These are phyloP conservation scores for Panagrolaimus sp. DNA, from an alignment of 1,140 invertebrate genomes.

Conservation along the genomic window DNA sequence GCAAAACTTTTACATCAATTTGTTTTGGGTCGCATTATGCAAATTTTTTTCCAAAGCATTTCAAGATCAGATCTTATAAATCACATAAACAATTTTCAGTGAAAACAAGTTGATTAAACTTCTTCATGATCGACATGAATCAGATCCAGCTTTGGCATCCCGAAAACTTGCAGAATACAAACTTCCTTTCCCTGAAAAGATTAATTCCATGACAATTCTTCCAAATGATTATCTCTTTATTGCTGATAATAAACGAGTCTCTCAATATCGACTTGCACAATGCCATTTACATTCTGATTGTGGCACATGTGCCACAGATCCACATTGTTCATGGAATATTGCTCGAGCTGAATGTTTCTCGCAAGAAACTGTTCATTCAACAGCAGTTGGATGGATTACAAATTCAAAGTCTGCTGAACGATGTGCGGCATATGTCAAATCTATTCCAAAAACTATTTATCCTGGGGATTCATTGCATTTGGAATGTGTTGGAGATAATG, in stretches of 20 bases:
- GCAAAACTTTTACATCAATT: too few species aligned
- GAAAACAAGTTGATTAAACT: constrained; percentile 31
- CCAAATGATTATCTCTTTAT: constrained; percentile 53
- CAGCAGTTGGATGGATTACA: constrained; percentile 48
- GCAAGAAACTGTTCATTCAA: constrained; percentile 43
- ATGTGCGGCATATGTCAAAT: constrained; percentile 38
- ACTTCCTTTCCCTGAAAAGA: constrained; percentile 26
- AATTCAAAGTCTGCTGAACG: constrained; percentile 22
- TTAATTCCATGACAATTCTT: constrained; percentile 46
- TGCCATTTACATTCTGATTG: constrained; percentile 44
- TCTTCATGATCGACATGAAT: constrained; percentile 38
- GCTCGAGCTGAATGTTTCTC: constrained; percentile 41
- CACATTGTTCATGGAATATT: constrained; percentile 59
- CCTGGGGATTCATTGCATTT: constrained; percentile 46
- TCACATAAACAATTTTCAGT: too few species aligned
- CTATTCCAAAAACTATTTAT: constrained; percentile 32
- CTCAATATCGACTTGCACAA: constrained; percentile 51
- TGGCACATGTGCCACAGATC: constrained; percentile 48
- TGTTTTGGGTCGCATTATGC: too few species aligned
- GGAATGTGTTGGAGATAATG: constrained; percentile 21
- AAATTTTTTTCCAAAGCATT: too few species aligned
- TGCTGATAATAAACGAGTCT: constrained; percentile 28
- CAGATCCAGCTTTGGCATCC: constrained; percentile 18
- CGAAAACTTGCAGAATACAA: constrained; percentile 34
- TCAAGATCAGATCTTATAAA: too few species aligned